phyloP scores from a whole-genome alignment of 2,113 vertebrate genomes.

The Tetrax tetrax region DNA sequence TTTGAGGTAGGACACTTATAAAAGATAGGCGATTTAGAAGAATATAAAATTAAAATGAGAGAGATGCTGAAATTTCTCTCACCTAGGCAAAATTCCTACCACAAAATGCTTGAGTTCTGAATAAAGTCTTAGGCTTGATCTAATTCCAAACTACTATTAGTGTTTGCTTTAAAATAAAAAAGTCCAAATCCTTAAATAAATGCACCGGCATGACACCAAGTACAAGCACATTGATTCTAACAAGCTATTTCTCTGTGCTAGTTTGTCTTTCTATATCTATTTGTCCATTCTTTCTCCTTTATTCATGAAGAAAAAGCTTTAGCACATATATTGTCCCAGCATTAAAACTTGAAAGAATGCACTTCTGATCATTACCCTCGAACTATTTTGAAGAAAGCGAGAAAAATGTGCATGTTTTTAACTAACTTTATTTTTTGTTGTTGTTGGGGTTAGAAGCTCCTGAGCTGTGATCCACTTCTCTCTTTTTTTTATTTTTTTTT shows the following conservation, averaged over 20 bases:
- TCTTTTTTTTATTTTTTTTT: not conserved
- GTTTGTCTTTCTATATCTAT: not conserved
- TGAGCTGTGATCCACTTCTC: not conserved
- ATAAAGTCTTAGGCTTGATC: not conserved
- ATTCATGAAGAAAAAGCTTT: not conserved
- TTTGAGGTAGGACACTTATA: not conserved
- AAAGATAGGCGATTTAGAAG: not conserved
- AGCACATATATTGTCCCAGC: not conserved
- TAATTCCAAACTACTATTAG: not conserved
- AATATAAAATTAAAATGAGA: not conserved
- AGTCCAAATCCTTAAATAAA: not conserved
- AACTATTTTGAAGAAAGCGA: not conserved
- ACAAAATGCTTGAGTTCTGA: not conserved
- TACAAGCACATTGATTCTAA: not conserved
- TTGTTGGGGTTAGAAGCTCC: not conserved
- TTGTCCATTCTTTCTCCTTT: not conserved
- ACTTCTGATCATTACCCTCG: not conserved
- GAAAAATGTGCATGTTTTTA: not conserved
- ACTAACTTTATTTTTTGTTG: not conserved
- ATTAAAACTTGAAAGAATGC: not conserved
- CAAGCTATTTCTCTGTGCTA: not conserved
- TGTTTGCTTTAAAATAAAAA: not conserved
- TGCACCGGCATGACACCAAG: too few species aligned
- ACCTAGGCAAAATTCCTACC: not conserved
- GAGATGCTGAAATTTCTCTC: not conserved